Percentiles rank a stretch among this genome's conserved stretches.
Evolutionary conservation across 2,888 invertebrate genomes (phyloP).

Genomic region (Zygaena filipendulae): DNA sequence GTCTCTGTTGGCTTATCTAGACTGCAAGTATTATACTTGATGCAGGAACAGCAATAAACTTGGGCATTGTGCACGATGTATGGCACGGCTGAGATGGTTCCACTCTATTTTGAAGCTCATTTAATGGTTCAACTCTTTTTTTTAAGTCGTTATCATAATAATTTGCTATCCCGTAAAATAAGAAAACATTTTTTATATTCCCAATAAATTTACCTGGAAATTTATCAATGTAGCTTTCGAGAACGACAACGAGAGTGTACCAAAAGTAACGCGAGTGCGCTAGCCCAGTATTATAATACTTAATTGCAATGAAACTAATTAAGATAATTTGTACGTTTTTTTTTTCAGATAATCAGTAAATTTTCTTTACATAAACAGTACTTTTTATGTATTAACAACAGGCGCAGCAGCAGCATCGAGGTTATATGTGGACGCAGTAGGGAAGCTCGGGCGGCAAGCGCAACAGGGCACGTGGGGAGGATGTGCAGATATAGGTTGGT

Average conservation of each 20-base stretch:
- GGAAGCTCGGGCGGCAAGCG: conserved; percentile 87
- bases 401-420: conserved; percentile 91
- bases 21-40: conserved; percentile 54
- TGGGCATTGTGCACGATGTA: conserved; percentile 45
- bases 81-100: conserved; percentile 35
- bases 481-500: conserved; percentile 90
- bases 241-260: too few relatives aligned
- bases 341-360: too few relatives aligned
- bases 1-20: conserved; percentile 66
- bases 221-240: too few relatives aligned
- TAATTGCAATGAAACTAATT: too few relatives aligned
- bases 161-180: too few relatives aligned
- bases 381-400: conserved; percentile 36
- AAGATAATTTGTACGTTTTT: too few relatives aligned
- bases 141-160: too few relatives aligned
- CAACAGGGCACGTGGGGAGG: conserved; percentile 92
- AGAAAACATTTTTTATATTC: too few relatives aligned
- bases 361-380: too few relatives aligned
- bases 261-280: too few relatives aligned
- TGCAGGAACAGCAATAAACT: conserved; percentile 52
- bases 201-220: too few relatives aligned
- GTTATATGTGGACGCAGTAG: conserved; percentile 88
- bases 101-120: conserved; percentile 32
- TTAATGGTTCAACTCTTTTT: not conserved
- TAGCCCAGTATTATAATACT: too few relatives aligned